These are phyloP conservation scores for Rousettus madagascariensis DNA, from an alignment of 2,797 vertebrate genomes.

Conservation along the genomic window DNA sequence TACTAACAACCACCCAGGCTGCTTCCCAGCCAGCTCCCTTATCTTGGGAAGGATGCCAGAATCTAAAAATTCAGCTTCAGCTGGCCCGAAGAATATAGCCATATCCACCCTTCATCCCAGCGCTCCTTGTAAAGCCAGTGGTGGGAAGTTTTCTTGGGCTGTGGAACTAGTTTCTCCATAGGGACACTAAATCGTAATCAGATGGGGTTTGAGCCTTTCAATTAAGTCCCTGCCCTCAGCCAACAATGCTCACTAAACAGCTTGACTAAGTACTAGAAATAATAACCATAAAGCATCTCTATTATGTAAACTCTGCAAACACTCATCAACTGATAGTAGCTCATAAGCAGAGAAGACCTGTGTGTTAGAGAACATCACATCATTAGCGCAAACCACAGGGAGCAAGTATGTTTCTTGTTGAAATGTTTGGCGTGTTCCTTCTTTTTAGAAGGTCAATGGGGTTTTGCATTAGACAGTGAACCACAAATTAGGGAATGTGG, in stretches of 20 bases:
- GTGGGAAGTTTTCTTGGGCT: background rate
- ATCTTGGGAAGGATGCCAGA: background rate
- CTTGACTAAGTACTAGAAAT: background rate
- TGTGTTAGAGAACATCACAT: background rate
- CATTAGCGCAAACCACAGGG: background rate
- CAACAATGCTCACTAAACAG: constrained; percentile 1
- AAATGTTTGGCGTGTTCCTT: constrained; percentile 11
- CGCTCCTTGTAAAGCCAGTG: background rate
- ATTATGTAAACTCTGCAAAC: constrained; percentile 1
- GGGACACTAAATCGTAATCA: background rate
- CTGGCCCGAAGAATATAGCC: background rate
- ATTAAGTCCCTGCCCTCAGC: background rate
- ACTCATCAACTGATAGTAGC: background rate
- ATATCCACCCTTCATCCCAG: background rate
- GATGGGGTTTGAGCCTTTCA: background rate
- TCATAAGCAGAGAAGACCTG: background rate
- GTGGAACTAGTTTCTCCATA: background rate
- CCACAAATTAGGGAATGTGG: constrained; percentile 23
- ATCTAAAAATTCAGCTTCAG: background rate
- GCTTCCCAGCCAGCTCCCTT: background rate
- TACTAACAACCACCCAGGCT: background rate
- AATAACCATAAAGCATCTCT: background rate
- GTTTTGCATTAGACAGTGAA: constrained; percentile 11
- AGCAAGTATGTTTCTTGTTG: background rate
- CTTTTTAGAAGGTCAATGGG: background rate